Evolutionary conservation across 1,140 invertebrate genomes (phyloP), one percentile per base, ranked within the genome.

Genomic region (Semibalanus balanoides): DNA sequence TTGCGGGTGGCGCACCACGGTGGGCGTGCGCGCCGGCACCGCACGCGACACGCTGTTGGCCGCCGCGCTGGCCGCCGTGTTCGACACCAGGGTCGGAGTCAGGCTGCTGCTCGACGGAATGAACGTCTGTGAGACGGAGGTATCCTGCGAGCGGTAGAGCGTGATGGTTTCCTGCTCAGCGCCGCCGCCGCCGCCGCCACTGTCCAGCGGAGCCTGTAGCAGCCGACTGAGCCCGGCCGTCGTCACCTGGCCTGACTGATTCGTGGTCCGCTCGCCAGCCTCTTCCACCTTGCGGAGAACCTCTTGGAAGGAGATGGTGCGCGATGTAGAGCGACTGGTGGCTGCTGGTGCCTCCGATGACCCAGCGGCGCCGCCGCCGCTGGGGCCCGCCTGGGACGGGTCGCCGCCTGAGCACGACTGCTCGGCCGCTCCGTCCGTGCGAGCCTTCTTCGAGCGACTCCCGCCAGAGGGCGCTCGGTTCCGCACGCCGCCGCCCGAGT

Each of bases 111-210:
- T n/a, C n/a, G 70, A 30, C 3, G 70, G 28, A 22, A 72, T 30
- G 70, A 72, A 72, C n/a, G 70, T 72, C 70, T 72, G 70, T n/a
- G 70, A 72, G 3, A 72, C 70, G 70, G 70, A 72, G 7, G 70
- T 72, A n/a, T 72, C 70, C 28, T 72, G 70, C n/a, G 70, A 72
- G 25, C 70, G 70, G 70, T 72, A 72, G 19, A 72, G 70, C n/a
- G 70, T 72, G 70, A 72, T 72, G 25, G 70, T 72, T n/a, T 72
- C 70, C 28, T 72, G n/a, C 28, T 72, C 70, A 5, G 3, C 70
- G 28, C 11, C 28, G 29, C n/a, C 70, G 70, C 29, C 69, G 69
- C 69, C 69, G 27, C n/a, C n/a, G n/a, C n/a, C n/a, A n/a, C n/a
- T 22, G 25, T 70, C 25, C 69, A 70, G 25, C 7, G 69, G 25